phyloP scores from a whole-genome alignment of 2,113 vertebrate species.

The Colossoma macropomum region DNA sequence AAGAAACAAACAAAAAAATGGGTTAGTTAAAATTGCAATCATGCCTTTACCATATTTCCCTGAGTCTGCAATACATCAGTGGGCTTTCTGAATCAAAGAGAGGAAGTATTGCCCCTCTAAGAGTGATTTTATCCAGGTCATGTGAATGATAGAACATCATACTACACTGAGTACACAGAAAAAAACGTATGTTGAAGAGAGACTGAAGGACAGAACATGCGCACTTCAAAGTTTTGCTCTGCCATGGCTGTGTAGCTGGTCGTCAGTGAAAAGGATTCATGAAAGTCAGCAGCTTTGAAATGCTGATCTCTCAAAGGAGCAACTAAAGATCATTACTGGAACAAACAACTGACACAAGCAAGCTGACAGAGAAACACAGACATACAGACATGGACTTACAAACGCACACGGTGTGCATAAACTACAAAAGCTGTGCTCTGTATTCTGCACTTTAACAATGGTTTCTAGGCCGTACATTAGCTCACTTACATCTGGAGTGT shows the following conservation, averaged over 20 bases:
- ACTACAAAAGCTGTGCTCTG: slow-evolving; percentile 21
- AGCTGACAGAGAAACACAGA: slow-evolving; percentile 33
- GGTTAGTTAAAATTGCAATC: neutral
- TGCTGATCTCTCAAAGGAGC: slow-evolving; percentile 61
- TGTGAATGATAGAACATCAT: slow-evolving; percentile 26
- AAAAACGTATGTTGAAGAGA: neutral
- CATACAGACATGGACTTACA: slow-evolving; percentile 29
- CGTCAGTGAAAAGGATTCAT: slow-evolving; percentile 59
- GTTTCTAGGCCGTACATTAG: slow-evolving; percentile 1
- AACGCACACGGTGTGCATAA: slow-evolving; percentile 1
- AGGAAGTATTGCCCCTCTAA: neutral
- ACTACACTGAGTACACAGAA: slow-evolving; percentile 13
- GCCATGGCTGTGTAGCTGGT: slow-evolving; percentile 46
- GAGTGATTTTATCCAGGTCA: neutral
- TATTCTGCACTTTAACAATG: no score
- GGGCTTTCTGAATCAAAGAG: neutral
- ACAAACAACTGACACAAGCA: slow-evolving; percentile 30
- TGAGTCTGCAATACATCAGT: neutral
- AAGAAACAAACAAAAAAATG: neutral
- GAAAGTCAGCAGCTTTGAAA: slow-evolving; percentile 64
- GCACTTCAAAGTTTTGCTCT: neutral
- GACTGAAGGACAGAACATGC: neutral
- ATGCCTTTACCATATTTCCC: neutral
- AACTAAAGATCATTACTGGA: slow-evolving; percentile 54
- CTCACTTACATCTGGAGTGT: neutral